A percentile compares a stretch with the other conserved stretches of the same genome.
Conservation (phyloP, 1,140 invertebrate species). For the Cyrtorhinus lividipennis region DNA sequence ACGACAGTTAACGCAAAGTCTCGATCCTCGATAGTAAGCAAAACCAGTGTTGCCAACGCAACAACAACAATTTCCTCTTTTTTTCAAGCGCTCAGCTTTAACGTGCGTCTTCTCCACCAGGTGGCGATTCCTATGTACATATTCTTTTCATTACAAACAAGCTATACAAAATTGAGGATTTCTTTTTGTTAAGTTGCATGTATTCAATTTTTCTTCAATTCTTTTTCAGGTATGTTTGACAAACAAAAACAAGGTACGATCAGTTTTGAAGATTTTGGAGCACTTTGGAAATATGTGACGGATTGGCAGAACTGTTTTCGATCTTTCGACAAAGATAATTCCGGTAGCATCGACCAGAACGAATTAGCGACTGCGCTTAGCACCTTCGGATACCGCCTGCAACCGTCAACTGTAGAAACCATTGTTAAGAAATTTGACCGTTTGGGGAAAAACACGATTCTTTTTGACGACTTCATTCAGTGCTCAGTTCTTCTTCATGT, state of each 20-base stretch:
- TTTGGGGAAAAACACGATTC: slow-evolving; percentile 67
- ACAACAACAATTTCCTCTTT: too few species aligned
- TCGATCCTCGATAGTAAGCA: too few species aligned
- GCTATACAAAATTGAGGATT: too few species aligned
- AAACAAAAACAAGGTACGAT: slow-evolving; percentile 78
- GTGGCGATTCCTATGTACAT: too few species aligned
- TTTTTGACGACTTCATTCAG: slow-evolving; percentile 99
- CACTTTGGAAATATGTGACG: slow-evolving; percentile 95
- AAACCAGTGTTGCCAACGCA: too few species aligned
- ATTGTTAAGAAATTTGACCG: slow-evolving; percentile 89
- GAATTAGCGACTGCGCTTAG: slow-evolving; percentile 82
- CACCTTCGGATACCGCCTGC: slow-evolving; percentile 86
- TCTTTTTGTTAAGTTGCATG: too few species aligned
- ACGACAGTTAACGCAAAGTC: too few species aligned
- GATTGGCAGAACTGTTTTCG: slow-evolving; percentile 95
- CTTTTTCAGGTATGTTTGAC: slow-evolving; percentile 70
- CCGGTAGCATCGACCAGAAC: slow-evolving; percentile 83
- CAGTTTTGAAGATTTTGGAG: slow-evolving; percentile 86
- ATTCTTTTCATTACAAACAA: too few species aligned
- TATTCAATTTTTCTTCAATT: too few species aligned
- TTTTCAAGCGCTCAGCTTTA: too few species aligned
- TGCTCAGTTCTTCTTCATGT: slow-evolving; percentile 86
- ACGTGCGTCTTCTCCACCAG: too few species aligned
- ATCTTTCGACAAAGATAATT: slow-evolving; percentile 85
- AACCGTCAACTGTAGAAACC: slow-evolving; percentile 62